Percentiles rank a stretch among this genome's conserved stretches.
Evolutionary conservation across 2,888 invertebrate genomes (phyloP).

Genomic region (Ophion obscuratus): DNA sequence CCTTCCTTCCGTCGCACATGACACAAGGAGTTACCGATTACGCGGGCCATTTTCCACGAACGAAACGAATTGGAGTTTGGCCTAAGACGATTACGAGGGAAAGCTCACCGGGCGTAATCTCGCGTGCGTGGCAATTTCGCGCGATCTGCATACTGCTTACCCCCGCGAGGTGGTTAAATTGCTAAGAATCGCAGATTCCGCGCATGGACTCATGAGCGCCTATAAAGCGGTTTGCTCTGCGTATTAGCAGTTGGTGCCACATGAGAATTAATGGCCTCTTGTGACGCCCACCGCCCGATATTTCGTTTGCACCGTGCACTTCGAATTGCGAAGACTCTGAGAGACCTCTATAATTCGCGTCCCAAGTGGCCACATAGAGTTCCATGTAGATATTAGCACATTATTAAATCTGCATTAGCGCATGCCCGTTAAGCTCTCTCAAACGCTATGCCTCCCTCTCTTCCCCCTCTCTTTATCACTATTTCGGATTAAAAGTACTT

Average conservation of each 20-base stretch:
- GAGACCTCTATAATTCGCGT: constrained; percentile 23
- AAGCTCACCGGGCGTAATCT: constrained; percentile 75
- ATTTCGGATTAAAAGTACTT: not conserved
- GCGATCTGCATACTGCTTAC: constrained; percentile 81
- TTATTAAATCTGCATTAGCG: constrained; percentile 71
- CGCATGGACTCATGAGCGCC: constrained; percentile 39
- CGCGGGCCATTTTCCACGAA: constrained; percentile 29
- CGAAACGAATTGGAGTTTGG: constrained; percentile 40
- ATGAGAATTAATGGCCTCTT: constrained; percentile 75
- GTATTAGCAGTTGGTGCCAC: constrained; percentile 76
- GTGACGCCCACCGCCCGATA: constrained; percentile 66
- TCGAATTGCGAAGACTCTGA: constrained; percentile 7
- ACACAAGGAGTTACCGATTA: constrained; percentile 49
- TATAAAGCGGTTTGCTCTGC: constrained; percentile 75
- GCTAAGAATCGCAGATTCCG: constrained; percentile 67
- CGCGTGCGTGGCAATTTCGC: constrained; percentile 79
- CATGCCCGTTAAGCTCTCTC: constrained; percentile 49
- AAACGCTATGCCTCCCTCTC: not conserved
- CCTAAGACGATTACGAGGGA: constrained; percentile 64
- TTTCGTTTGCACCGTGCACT: constrained; percentile 70
- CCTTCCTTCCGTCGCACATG: constrained; percentile 2
- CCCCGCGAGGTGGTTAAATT: constrained; percentile 72
- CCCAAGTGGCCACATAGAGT: constrained; percentile 32
- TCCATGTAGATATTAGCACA: constrained; percentile 67
- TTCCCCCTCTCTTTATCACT: not conserved